phyloP scores from a whole-genome alignment of 2,888 invertebrate genomes.

The Dryadula phaetusa region DNA sequence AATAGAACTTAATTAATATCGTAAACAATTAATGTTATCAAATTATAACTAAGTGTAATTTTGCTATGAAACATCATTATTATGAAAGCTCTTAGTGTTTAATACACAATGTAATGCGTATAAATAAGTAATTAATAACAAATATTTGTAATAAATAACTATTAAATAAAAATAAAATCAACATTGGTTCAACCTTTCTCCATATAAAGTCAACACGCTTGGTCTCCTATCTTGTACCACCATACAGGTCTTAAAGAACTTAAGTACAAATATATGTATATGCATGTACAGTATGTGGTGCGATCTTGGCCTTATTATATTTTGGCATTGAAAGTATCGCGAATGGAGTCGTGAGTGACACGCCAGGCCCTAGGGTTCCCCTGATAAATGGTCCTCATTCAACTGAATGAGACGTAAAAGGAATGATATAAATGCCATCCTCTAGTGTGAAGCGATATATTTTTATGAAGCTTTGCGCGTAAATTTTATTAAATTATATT shows the following conservation, averaged over 20 bases:
- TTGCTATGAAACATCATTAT: too few species aligned
- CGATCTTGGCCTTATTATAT: conserved; percentile 75
- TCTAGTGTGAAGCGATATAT: conserved; percentile 14
- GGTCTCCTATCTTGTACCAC: conserved; percentile 41
- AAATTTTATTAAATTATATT: not conserved
- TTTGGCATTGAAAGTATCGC: conserved; percentile 73
- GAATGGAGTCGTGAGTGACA: conserved; percentile 66
- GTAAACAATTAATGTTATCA: too few species aligned
- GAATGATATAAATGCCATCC: conserved; percentile 18
- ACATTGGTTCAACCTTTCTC: not conserved
- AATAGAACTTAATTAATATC: too few species aligned
- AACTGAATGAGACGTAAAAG: conserved; percentile 34
- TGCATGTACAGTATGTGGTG: conserved; percentile 42
- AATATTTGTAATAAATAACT: too few species aligned
- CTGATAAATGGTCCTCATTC: conserved; percentile 47
- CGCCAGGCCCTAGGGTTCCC: conserved; percentile 55
- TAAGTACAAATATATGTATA: conserved; percentile 56
- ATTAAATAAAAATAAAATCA: not conserved
- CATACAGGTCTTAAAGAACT: conserved; percentile 42
- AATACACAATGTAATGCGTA: too few species aligned
- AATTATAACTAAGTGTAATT: too few species aligned
- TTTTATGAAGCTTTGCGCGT: not conserved
- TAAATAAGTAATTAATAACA: too few species aligned
- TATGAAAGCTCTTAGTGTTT: too few species aligned
- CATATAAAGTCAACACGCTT: conserved; percentile 34